Conservation (phyloP, 2,113 vertebrate genomes). For the Chaetodon trifascialis region DNA sequence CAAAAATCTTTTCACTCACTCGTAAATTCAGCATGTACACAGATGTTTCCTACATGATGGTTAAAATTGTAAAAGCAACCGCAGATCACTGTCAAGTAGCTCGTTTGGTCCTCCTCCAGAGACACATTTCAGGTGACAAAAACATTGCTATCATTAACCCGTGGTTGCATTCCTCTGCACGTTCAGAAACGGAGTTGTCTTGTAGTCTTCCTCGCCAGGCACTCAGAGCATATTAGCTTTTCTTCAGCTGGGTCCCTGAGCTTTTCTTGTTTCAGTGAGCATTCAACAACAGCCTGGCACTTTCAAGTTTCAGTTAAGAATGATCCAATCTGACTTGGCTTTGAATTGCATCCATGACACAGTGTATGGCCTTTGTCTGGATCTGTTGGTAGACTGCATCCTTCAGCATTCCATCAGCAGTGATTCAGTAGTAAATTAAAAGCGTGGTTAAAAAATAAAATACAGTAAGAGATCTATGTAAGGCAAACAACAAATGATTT, state of each 20-base stretch:
- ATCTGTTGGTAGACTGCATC: conserved; percentile 6
- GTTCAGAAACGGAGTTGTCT: neutral
- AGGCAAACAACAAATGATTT: neutral
- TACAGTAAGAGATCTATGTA: neutral
- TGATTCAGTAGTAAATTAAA: neutral
- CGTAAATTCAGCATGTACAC: conserved; percentile 15
- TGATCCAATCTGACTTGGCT: conserved; percentile 18
- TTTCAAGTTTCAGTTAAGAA: neutral
- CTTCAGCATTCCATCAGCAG: neutral
- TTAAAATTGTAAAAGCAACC: neutral
- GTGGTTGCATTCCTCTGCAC: neutral
- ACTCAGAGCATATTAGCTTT: neutral
- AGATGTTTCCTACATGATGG: neutral
- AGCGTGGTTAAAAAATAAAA: too few relatives aligned
- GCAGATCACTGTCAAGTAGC: neutral
- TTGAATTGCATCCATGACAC: conserved; percentile 32
- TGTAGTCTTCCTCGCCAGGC: neutral
- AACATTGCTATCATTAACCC: neutral
- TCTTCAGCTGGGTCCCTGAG: conserved; percentile 4
- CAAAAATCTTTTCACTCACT: conserved; percentile 13
- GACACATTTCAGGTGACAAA: conserved; percentile 2
- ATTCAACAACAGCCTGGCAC: neutral
- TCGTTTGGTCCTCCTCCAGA: neutral
- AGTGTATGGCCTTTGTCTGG: conserved; percentile 46
- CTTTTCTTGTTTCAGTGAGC: conserved; percentile 2